Evolutionary conservation across 2,888 invertebrate species (phyloP).

Genomic region (Ceratothoa steindachneri): DNA sequence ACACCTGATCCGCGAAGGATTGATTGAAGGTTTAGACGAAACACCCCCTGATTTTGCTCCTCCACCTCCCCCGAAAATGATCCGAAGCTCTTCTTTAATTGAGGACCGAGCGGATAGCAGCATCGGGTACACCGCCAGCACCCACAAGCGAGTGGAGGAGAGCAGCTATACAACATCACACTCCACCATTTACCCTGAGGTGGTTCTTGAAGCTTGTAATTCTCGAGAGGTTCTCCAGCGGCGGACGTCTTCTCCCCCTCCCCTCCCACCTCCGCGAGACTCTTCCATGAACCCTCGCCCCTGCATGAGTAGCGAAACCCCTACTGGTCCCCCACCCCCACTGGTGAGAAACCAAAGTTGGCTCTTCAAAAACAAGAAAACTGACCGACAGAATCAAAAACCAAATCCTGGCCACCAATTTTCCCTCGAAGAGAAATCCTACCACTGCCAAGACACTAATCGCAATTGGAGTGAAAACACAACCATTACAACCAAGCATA

Average conservation of each 20-base stretch:
- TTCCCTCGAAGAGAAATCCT: background rate
- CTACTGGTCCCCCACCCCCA: background rate
- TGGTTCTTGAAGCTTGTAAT: background rate
- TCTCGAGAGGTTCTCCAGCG: background rate
- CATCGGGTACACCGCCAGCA: conserved; percentile 25
- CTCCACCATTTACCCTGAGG: conserved; percentile 24
- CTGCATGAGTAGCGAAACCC: background rate
- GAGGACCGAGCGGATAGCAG: conserved; percentile 37
- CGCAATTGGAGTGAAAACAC: background rate
- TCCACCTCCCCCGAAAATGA: conserved; percentile 58
- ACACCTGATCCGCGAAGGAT: conserved; percentile 67
- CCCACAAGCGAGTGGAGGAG: conserved; percentile 27
- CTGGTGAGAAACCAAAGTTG: background rate
- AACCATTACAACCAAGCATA: background rate
- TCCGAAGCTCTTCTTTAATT: background rate
- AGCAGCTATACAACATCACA: conserved; percentile 22
- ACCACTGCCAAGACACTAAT: background rate
- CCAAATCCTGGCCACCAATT: background rate
- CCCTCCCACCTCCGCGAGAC: conserved; percentile 21
- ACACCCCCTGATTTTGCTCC: conserved; percentile 61
- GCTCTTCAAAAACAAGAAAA: background rate
- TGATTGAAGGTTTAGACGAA: conserved; percentile 58
- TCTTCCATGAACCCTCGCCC: background rate
- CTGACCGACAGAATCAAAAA: background rate
- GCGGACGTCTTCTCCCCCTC: conserved; percentile 5